A percentile compares a stretch with the other conserved stretches of the same genome.
Evolutionary conservation across 2,797 vertebrate genomes (phyloP).

Genomic region (Pteropus rufus): DNA sequence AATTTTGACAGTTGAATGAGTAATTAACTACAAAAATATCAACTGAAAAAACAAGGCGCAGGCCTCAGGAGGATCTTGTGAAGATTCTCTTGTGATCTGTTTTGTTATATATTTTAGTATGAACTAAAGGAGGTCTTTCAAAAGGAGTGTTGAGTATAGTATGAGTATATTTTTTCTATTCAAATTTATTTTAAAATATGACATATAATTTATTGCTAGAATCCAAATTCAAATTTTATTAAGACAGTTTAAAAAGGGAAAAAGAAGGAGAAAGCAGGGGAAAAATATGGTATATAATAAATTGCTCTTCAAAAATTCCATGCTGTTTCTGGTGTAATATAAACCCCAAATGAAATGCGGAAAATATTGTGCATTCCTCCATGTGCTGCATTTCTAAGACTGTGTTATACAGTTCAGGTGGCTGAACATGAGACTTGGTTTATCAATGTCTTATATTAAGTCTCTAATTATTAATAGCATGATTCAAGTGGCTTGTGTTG

Average conservation of each 20-base stretch:
- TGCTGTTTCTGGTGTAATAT: slow-evolving; percentile 22
- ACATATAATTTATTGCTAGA: slow-evolving; percentile 80
- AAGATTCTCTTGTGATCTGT: slow-evolving; percentile 68
- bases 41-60: slow-evolving; percentile 11
- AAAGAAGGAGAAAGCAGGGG: background rate
- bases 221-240: slow-evolving; percentile 62
- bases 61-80: slow-evolving; percentile 72
- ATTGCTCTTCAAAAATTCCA: background rate
- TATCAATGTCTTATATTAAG: slow-evolving; percentile 9
- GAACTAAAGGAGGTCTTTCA: slow-evolving; percentile 82
- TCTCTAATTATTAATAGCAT: slow-evolving; percentile 33
- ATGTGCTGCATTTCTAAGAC: slow-evolving; percentile 20
- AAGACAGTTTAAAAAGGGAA: slow-evolving; percentile 66
- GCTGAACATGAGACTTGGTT: slow-evolving; percentile 34
- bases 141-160: slow-evolving; percentile 85
- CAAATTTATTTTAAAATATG: slow-evolving; percentile 88
- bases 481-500: slow-evolving; percentile 7
- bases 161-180: slow-evolving; percentile 84
- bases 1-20: slow-evolving; percentile 73
- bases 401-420: slow-evolving; percentile 38
- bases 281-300: background rate
- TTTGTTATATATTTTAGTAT: slow-evolving; percentile 78
- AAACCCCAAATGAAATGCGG: slow-evolving; percentile 1
- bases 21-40: slow-evolving; percentile 59
- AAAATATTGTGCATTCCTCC: slow-evolving; percentile 10